phyloP scores from a whole-genome alignment of 2,113 vertebrate species.

The Rhinogobius similis region DNA sequence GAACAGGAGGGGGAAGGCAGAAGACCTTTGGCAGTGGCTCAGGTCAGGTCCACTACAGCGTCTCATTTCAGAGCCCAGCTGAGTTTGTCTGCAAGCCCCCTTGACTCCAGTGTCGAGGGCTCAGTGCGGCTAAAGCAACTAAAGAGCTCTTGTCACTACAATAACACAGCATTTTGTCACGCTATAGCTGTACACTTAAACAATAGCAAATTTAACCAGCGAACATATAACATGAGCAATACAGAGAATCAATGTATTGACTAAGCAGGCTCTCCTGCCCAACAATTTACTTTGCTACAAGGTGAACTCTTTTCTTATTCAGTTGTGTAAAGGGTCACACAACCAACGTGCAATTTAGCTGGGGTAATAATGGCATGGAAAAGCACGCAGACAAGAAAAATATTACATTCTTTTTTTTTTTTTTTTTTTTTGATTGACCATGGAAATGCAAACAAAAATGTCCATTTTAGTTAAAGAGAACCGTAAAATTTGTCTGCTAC shows the following conservation, averaged over 20 bases:
- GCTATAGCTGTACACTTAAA: neutral
- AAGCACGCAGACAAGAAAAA: neutral
- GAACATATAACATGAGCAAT: neutral
- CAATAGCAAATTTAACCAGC: neutral
- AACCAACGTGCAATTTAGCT: neutral
- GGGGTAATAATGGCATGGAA: too few relatives aligned
- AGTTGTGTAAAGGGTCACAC: neutral
- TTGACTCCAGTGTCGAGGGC: conserved; percentile 19
- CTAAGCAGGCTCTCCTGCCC: neutral
- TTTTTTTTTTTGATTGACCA: neutral
- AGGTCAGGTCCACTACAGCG: conserved; percentile 14
- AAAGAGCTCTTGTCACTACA: neutral
- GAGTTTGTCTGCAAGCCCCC: conserved; percentile 24
- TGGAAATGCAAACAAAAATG: neutral
- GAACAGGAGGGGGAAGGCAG: neutral
- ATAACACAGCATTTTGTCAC: neutral
- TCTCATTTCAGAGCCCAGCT: conserved; percentile 32
- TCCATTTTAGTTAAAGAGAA: too few relatives aligned
- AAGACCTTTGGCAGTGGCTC: conserved; percentile 7
- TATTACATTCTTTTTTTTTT: neutral
- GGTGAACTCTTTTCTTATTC: conserved; percentile 3
- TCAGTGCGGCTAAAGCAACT: conserved; percentile 12
- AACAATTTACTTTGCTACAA: neutral
- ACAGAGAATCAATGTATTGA: conserved; percentile 3
- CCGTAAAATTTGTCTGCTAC: too few relatives aligned